These are phyloP conservation scores for Gyrodactylus bullatarudis DNA, from an alignment of 1,140 invertebrate genomes.

Conservation along the genomic window DNA sequence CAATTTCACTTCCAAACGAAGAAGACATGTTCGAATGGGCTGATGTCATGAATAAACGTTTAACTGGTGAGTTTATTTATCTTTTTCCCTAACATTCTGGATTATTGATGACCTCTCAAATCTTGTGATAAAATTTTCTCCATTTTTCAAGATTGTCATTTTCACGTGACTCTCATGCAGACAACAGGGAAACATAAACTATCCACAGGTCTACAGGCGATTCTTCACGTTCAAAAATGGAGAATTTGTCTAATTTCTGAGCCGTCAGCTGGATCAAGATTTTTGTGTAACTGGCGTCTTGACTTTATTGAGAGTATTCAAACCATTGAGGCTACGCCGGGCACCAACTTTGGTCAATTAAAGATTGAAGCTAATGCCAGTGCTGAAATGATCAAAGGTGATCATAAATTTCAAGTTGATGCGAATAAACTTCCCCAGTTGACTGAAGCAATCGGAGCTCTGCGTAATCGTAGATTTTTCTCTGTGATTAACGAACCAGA, in stretches of 20 bases:
- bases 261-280: neutral
- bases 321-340: neutral
- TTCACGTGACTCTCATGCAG: neutral
- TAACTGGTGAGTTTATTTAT: neutral
- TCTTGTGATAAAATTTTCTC: no score
- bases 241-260: neutral
- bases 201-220: neutral
- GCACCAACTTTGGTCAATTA: neutral
- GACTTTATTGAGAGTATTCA: neutral
- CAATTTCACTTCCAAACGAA: neutral
- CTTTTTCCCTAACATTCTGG: no score
- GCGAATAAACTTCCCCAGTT: neutral
- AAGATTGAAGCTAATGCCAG: neutral
- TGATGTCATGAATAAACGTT: neutral
- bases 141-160: neutral
- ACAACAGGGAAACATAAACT: neutral
- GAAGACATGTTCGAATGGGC: neutral
- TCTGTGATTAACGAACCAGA: neutral
- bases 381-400: neutral
- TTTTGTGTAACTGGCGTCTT: neutral
- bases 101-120: neutral
- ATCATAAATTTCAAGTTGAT: neutral
- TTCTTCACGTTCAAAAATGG: neutral
- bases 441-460: neutral
- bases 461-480: neutral